A percentile compares a stretch with the other conserved stretches of the same genome.
These are phyloP conservation scores for Chesias legatella DNA, from an alignment of 2,888 invertebrate species.

Conservation along the genomic window DNA sequence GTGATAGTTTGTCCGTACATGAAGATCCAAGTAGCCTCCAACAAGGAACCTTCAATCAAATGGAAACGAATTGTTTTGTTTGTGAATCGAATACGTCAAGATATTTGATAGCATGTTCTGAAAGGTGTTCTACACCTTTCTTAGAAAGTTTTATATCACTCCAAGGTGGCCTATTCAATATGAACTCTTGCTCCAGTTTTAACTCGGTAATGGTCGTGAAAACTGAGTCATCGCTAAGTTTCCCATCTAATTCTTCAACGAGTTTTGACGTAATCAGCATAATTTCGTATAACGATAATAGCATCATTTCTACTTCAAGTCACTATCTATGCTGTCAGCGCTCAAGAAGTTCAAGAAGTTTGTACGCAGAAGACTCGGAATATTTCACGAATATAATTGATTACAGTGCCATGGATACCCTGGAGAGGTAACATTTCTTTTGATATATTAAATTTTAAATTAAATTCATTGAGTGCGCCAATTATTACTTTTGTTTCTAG, in stretches of 20 bases:
- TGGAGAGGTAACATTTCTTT: slow-evolving; percentile 22
- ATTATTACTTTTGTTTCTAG: slow-evolving; percentile 15
- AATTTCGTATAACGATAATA: slow-evolving; percentile 35
- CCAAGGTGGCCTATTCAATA: slow-evolving; percentile 1
- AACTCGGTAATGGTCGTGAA: slow-evolving; percentile 36
- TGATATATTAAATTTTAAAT: no score
- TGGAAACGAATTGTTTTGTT: slow-evolving; percentile 1
- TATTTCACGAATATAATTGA: slow-evolving; percentile 22
- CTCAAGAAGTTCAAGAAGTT: slow-evolving; percentile 15
- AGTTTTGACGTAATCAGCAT: slow-evolving; percentile 32
- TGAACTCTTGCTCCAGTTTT: slow-evolving; percentile 28
- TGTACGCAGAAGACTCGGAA: slow-evolving; percentile 21
- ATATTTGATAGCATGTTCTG: slow-evolving; percentile 20
- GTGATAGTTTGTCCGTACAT: slow-evolving; percentile 2
- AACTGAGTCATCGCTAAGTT: slow-evolving; percentile 41
- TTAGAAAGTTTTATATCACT: slow-evolving; percentile 1
- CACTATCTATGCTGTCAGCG: slow-evolving; percentile 27
- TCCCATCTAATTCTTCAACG: slow-evolving; percentile 28
- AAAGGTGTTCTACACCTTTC: slow-evolving; percentile 8
- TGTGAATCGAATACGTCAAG: slow-evolving; percentile 8
- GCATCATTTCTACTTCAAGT: slow-evolving; percentile 28
- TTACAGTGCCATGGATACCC: slow-evolving; percentile 13
- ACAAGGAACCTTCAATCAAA: neutral
- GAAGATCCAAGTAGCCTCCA: slow-evolving; percentile 1
- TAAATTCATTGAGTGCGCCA: no score